These are phyloP conservation scores for Heliconius ethilla DNA, from an alignment of 2,888 invertebrate genomes.

Conservation along the genomic window DNA sequence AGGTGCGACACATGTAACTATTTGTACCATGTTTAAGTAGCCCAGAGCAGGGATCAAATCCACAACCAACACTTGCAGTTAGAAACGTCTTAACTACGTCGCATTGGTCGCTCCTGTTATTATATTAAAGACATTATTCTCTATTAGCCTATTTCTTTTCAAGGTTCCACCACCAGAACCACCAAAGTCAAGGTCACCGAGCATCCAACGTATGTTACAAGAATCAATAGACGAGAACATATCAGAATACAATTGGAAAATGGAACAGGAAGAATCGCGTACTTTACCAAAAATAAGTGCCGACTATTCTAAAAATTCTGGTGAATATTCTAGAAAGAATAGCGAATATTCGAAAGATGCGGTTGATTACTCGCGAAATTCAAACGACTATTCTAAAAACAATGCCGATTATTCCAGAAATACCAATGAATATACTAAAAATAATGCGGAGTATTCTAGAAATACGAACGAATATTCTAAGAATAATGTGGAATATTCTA, in stretches of 20 bases:
- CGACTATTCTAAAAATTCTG: slow-evolving; percentile 81
- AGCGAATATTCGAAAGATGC: slow-evolving; percentile 19
- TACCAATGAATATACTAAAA: slow-evolving; percentile 14
- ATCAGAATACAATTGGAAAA: slow-evolving; percentile 76
- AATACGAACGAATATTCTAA: slow-evolving; percentile 20
- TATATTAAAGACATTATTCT: not conserved
- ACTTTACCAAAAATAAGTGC: slow-evolving; percentile 54
- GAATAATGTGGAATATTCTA: slow-evolving; percentile 19
- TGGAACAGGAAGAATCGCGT: slow-evolving; percentile 63
- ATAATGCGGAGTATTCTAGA: slow-evolving; percentile 12
- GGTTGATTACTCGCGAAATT: slow-evolving; percentile 10
- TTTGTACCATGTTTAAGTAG: not conserved
- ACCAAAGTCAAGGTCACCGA: slow-evolving; percentile 78
- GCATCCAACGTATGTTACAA: slow-evolving; percentile 74
- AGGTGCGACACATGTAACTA: not conserved
- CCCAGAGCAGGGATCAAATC: not conserved
- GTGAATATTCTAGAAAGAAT: slow-evolving; percentile 82
- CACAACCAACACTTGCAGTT: too few species aligned
- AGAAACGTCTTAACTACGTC: not conserved
- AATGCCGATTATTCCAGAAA: slow-evolving; percentile 20
- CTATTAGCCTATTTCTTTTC: not conserved
- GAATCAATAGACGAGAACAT: slow-evolving; percentile 73
- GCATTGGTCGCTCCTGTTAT: not conserved
- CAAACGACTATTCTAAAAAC: slow-evolving; percentile 18
- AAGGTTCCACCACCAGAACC: slow-evolving; percentile 87